A percentile compares a stretch with the other conserved stretches of the same genome.
Evolutionary conservation across 2,888 invertebrate species (phyloP).

Genomic region (Drosophila colorata): DNA sequence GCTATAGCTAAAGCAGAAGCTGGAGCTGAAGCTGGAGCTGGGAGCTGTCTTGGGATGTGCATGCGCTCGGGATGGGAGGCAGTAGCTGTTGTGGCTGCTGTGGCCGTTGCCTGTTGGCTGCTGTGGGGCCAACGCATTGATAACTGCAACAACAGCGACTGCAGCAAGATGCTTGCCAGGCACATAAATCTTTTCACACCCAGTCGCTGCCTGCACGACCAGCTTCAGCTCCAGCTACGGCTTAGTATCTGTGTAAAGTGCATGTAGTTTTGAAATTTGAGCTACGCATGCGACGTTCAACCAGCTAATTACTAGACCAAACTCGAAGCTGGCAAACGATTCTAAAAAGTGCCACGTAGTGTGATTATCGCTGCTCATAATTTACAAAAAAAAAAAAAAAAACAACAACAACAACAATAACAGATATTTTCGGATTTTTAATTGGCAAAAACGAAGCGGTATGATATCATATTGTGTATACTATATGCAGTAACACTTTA

Average conservation of each 20-base stretch:
- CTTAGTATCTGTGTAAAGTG: constrained; percentile 74
- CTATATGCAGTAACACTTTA: constrained; percentile 75
- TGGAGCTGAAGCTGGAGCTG: constrained; percentile 13
- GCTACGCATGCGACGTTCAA: constrained; percentile 74
- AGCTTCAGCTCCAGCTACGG: constrained; percentile 5
- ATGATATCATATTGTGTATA: constrained; percentile 76
- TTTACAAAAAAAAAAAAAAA: constrained; percentile 39
- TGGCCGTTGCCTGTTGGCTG: constrained; percentile 33
- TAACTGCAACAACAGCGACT: constrained; percentile 50
- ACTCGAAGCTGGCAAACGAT: constrained; percentile 51
- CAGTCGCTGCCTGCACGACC: constrained; percentile 35
- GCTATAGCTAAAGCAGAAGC: constrained; percentile 12
- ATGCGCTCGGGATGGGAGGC: constrained; percentile 16
- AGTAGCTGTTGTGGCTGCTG: constrained; percentile 7
- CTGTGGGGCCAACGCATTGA: constrained; percentile 76
- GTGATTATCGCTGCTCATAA: constrained; percentile 76
- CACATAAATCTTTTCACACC: constrained; percentile 82
- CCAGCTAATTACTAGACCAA: constrained; percentile 78
- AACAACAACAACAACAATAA: constrained; percentile 31
- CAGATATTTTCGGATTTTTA: constrained; percentile 71
- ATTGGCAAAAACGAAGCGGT: constrained; percentile 72
- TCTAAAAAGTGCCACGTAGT: constrained; percentile 56
- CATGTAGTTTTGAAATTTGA: constrained; percentile 79
- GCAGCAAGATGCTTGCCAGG: constrained; percentile 60
- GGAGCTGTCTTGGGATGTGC: constrained; percentile 24